Evolutionary conservation across 2,888 invertebrate genomes (phyloP), one percentile per base, ranked within the genome.

Genomic region (Unio pictorum): DNA sequence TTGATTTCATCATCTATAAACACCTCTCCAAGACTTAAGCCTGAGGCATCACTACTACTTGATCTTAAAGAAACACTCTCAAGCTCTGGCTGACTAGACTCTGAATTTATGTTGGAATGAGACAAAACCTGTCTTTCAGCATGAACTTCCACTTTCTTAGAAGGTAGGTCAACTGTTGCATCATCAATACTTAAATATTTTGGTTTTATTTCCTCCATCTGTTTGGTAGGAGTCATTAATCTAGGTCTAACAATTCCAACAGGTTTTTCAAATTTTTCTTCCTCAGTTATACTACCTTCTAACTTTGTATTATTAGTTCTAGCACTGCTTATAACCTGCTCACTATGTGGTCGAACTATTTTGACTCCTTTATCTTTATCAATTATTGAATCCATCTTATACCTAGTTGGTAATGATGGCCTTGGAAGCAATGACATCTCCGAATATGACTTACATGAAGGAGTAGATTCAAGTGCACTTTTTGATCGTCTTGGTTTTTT

Each of bases 401-500:
- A 72, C 71, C 73, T 69, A 56, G 73, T 73, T 5, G 74, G 75
- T 54, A 76, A 66, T 17, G 78, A 78, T 23, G 74, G 74, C n/a
- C 76, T 58, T 28, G 74, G 67, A 26, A 67, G 70, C 63, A 76
- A 60, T 2, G 72, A 69, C 26, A 67, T 66, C 54, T 74, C 74
- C 8, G 72, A 72, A 45, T 45, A 45, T 61, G 77, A 74, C 71
- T 74, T 72, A 66, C 71, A 71, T 57, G 74, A 74, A 20, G 77
- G 70, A 20, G 74, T 66, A 67, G 72, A 69, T 69, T 85, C 86
- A 64, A 86, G 60, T 57, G 86, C 82, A 79, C 87, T 88, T 71
- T 82, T 81, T 34, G 85, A 80, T 64, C 88, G 76, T 28, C 86
- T 84, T 34, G 85, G 83, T 72, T 80, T 82, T 8, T 84, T 72